Evolutionary conservation across 2,797 vertebrate species (phyloP), one percentile per base, ranked within the genome.

Genomic region (Galaxias olidus): DNA sequence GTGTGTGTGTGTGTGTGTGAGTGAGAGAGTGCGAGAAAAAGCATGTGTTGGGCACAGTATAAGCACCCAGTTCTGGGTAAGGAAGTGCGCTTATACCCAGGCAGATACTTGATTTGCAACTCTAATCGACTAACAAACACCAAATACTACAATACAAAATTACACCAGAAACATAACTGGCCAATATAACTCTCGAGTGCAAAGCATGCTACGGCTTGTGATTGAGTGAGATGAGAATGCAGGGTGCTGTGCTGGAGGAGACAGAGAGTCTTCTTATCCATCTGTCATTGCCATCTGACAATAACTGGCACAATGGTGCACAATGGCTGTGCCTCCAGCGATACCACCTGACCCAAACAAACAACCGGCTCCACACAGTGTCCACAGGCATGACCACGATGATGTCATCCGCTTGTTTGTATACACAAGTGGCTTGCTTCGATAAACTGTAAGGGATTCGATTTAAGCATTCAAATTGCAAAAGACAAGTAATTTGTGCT

Each of bases 51-150:
- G 66, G 66, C 49, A 19, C 64, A 69, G 67, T 40, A 59, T 7
- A 45, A 13, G n/a, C 61, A 71, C 40, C 41, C 11, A 42, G n/a
- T 40, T 15, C 18, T 59, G 61, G 63, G 58, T 66, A 58, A 40
- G 49, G 66, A 60, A 50, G 45, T 61, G 56, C 41, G 20, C 61
- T 49, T 40, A 47, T 44, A 15, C 67, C 62, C 59, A 72, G 41
- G 17, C 10, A 56, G 53, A 45, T 52, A 41, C 10, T 30, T 30
- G 30, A 30, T 30, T 30, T 30, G 30, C 6, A 30, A 30, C 30
- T 30, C 30, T 6, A 30, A 30, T 30, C 2, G 30, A 3, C 50
- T 48, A 20, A 20, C 11, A 20, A 14, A 14, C 58, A 20, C n/a
- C 5, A 46, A 44, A 40, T 49, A 54, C 20, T n/a, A n/a, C n/a